Evolutionary conservation across 2,113 vertebrate species (phyloP).

Genomic region (Fregata magnificens): DNA sequence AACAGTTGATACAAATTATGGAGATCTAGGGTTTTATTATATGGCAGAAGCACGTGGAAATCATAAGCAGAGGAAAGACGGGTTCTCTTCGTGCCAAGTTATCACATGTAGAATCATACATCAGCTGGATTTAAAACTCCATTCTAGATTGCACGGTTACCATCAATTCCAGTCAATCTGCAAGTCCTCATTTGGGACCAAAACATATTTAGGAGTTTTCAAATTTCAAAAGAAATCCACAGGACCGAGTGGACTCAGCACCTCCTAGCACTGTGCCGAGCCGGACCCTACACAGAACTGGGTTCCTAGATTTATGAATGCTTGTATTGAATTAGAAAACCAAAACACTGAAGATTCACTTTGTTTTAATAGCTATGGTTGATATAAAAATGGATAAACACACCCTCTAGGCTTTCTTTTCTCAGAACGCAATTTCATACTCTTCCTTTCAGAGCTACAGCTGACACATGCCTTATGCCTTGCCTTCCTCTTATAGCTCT

Average conservation of each 20-base stretch:
- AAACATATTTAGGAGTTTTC: neutral
- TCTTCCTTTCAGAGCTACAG: neutral
- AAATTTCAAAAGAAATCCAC: neutral
- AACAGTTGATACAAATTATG: neutral
- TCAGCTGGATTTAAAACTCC: neutral
- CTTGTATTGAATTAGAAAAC: neutral
- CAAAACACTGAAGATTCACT: neutral
- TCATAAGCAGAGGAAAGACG: neutral
- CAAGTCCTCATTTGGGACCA: neutral
- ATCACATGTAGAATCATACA: neutral
- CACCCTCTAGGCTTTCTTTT: neutral
- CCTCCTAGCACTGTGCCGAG: neutral
- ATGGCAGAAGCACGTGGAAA: neutral
- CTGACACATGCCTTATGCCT: neutral
- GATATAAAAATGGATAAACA: neutral
- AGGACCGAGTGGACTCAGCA: neutral
- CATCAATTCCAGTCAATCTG: neutral
- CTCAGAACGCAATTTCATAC: neutral
- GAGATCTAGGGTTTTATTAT: neutral
- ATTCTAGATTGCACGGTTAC: rapidly evolving
- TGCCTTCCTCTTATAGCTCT: neutral
- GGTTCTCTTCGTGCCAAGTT: neutral
- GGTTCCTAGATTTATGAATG: neutral
- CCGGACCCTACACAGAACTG: neutral
- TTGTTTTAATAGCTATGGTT: neutral